Conservation (phyloP, 2,888 invertebrate species). For the Dinocampus coccinellae region DNA sequence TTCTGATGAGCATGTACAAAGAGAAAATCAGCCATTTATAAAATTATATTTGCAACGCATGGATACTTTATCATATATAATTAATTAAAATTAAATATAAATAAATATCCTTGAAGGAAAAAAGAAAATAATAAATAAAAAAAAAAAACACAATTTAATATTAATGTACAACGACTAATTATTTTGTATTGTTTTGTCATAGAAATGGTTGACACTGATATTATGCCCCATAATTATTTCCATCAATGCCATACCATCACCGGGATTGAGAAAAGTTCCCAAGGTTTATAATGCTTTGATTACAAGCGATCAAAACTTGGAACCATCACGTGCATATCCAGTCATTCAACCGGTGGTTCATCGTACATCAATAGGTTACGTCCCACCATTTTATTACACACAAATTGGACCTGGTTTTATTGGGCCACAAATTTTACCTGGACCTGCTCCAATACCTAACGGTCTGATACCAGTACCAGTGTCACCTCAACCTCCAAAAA, state of each 20-base stretch:
- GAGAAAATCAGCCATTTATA: background rate
- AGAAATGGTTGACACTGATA: constrained; percentile 39
- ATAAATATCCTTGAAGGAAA: background rate
- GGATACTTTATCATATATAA: background rate
- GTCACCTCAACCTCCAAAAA: background rate
- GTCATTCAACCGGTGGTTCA: constrained; percentile 81
- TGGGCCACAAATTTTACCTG: constrained; percentile 48
- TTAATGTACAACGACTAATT: background rate
- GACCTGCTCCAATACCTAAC: constrained; percentile 33
- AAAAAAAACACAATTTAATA: constrained; percentile 15
- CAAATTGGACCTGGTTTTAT: constrained; percentile 56
- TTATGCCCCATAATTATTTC: constrained; percentile 41
- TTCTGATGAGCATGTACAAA: background rate
- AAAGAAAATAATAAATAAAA: constrained; percentile 19
- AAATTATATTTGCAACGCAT: constrained; percentile 5
- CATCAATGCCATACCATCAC: constrained; percentile 60
- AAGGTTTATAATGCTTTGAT: constrained; percentile 86
- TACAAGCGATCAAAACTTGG: constrained; percentile 81
- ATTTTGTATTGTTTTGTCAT: constrained; percentile 4
- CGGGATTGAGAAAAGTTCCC: constrained; percentile 75
- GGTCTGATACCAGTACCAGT: background rate
- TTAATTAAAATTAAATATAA: background rate
- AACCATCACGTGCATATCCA: constrained; percentile 82
- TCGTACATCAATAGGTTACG: constrained; percentile 73
- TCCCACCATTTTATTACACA: constrained; percentile 59